These are phyloP conservation scores for Steatocranus sp. DNA, from an alignment of 2,797 vertebrate genomes.

Conservation along the genomic window DNA sequence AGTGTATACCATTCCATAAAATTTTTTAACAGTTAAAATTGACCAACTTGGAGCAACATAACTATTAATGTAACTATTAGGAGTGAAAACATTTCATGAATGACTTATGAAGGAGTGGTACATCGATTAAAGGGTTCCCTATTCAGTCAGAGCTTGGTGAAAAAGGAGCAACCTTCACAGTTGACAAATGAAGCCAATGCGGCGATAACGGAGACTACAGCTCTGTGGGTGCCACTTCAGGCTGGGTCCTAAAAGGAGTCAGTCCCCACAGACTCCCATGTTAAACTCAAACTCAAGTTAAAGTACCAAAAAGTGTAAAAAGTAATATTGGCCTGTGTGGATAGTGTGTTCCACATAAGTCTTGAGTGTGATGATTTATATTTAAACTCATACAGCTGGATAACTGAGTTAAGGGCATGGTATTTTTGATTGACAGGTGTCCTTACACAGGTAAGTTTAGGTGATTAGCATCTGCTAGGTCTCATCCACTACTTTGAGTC, in stretches of 20 bases:
- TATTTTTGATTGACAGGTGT: not conserved
- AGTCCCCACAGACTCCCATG: not conserved
- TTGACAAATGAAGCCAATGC: not conserved
- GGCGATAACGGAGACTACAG: not conserved
- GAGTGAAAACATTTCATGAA: not conserved
- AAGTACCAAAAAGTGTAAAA: not conserved
- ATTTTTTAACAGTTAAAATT: rapidly evolving
- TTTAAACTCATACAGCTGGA: not conserved
- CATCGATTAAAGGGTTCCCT: not conserved
- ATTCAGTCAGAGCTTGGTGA: not conserved
- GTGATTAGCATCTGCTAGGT: not conserved
- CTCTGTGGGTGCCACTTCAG: not conserved
- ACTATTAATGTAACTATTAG: not conserved
- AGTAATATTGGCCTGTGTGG: not conserved
- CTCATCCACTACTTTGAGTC: not conserved
- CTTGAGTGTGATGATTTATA: not conserved
- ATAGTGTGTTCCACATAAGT: not conserved
- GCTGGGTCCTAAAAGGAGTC: not conserved
- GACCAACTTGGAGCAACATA: not conserved
- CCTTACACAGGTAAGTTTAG: not conserved
- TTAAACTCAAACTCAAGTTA: not conserved
- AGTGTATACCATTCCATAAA: not conserved
- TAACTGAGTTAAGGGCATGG: not conserved
- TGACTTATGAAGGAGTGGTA: not conserved
- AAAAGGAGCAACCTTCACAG: not conserved